Evolutionary conservation across 2,888 invertebrate genomes (phyloP), one percentile per base, ranked within the genome.

Genomic region (Odontothrips loti): DNA sequence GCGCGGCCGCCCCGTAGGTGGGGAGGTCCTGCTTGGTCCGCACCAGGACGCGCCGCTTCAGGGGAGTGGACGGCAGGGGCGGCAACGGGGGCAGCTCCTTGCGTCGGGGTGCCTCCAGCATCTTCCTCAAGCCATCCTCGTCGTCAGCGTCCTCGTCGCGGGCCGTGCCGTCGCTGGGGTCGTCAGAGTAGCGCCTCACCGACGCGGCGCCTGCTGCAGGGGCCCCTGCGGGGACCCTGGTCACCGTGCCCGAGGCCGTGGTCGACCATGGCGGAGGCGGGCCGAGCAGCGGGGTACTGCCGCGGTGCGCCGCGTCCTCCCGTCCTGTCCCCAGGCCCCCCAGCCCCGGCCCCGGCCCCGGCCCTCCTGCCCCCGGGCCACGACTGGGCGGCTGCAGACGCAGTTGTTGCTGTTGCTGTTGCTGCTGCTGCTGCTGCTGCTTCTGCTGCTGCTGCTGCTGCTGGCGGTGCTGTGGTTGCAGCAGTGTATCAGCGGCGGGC

Each of bases 271-370:
- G 47, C 48, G 58, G 82, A 82, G 81, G 80, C 82, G 79, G 84
- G 82, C 82, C 29, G 84, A 81, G 81, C 84, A 83, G 80, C 84
- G 84, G 82, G 84, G 84, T 43, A 85, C 84, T 84, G 89, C 88
- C 89, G 89, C 85, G 89, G 88, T 87, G 85, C 84, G 87, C 89
- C 88, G 83, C 84, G 85, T 84, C 85, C 84, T 43, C 84, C 84
- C 84, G 86, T 82, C 81, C 80, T 80, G 83, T 80, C 79, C 80
- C 81, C 68, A 12, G 68, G 27, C 3, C 27, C 68, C 68, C 68
- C 68, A 23, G 68, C n/a, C 51, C 48, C 48, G 48, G 48, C 10
- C 48, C 48, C 48, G 15, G 48, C 10, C 48, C 51, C 82, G 88
- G 88, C 2, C 51, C 58, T n/a, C 20, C n/a, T n/a, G 23, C 23